A percentile compares a stretch with the other conserved stretches of the same genome.
Conservation (phyloP, 2,797 vertebrate genomes). For the Mormyrops boulengeri region DNA sequence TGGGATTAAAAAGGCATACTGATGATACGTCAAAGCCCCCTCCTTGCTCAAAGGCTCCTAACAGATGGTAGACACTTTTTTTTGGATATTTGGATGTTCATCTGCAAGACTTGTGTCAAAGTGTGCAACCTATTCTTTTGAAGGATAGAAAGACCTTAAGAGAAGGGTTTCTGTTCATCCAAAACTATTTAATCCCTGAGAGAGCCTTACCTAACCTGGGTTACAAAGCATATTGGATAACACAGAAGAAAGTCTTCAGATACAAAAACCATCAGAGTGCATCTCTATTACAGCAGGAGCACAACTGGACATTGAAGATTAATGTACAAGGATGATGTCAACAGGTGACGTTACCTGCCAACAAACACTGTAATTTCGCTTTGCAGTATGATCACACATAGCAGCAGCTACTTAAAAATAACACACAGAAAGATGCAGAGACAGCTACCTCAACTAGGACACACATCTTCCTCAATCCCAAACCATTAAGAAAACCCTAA, state of each 20-base stretch:
- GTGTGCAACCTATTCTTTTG: neutral
- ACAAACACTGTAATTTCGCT: neutral
- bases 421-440: neutral
- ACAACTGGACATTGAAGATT: neutral
- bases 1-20: neutral
- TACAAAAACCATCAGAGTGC: neutral
- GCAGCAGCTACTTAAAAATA: neutral
- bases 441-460: neutral
- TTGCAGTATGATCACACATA: neutral
- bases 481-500: neutral
- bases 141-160: neutral
- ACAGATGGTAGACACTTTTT: neutral
- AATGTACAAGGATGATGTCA: neutral
- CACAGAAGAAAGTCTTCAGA: neutral
- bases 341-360: neutral
- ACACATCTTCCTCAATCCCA: neutral
- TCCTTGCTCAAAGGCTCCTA: neutral
- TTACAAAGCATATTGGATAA: neutral
- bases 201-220: neutral
- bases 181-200: neutral
- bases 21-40: neutral
- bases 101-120: neutral
- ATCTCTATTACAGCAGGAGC: neutral
- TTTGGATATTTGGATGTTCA: neutral
- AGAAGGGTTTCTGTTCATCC: neutral